Percentiles rank a stretch among this genome's conserved stretches.
These are phyloP conservation scores for Aleiodes leptofemur DNA, from an alignment of 2,888 invertebrate species.

Conservation along the genomic window DNA sequence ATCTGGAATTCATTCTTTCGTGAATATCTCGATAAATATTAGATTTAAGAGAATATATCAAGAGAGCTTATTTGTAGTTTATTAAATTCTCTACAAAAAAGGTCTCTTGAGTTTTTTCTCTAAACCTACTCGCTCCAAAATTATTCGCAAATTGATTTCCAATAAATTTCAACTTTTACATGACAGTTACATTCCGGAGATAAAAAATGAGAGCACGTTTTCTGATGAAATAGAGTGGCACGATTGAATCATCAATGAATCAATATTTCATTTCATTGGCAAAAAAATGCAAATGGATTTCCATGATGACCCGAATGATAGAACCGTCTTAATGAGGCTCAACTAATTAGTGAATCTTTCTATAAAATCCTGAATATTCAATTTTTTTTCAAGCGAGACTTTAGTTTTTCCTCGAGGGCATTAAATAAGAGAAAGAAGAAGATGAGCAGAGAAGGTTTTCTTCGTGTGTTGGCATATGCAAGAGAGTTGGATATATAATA, in stretches of 20 bases:
- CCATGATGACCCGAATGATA: too few species aligned
- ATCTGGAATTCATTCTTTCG: too few species aligned
- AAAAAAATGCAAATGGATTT: too few species aligned
- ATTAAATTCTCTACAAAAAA: too few species aligned
- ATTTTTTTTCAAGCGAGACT: too few species aligned
- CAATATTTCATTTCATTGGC: not conserved
- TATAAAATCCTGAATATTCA: not conserved
- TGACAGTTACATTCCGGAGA: not conserved
- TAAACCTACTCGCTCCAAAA: too few species aligned
- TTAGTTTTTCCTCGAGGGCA: slow-evolving; percentile 31
- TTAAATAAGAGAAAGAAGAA: slow-evolving; percentile 37
- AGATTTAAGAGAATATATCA: too few species aligned
- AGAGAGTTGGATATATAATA: too few species aligned
- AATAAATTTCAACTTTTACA: not conserved
- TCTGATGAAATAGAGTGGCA: slow-evolving; percentile 6
- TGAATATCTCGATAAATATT: too few species aligned
- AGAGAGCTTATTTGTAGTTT: too few species aligned
- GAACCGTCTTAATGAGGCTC: not conserved
- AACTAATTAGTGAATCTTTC: not conserved
- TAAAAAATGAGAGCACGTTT: slow-evolving; percentile 11
- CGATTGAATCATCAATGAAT: slow-evolving; percentile 10
- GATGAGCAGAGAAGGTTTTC: slow-evolving; percentile 23
- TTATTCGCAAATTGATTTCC: too few species aligned
- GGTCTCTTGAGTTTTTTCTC: too few species aligned
- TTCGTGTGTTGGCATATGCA: slow-evolving; percentile 26